Conservation (phyloP, 1,140 invertebrate genomes). For the Achroia grisella region DNA sequence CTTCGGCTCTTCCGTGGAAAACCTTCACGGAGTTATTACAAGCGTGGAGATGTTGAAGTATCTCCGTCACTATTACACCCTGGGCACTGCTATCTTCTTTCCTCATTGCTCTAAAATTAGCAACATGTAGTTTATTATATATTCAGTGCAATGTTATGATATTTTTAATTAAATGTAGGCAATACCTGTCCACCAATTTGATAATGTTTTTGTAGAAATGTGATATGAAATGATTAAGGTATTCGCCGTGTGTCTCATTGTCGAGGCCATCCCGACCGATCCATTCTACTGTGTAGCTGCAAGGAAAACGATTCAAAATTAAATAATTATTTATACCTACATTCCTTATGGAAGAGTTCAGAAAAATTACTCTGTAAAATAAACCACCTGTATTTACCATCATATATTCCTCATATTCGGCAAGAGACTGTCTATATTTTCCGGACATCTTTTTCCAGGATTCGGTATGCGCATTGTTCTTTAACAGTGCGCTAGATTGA, state of each 20-base stretch:
- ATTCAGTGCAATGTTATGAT: too few relatives aligned
- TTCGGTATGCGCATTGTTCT: too few relatives aligned
- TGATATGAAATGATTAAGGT: conserved; percentile 95
- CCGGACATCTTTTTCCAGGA: too few relatives aligned
- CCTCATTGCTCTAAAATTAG: conserved; percentile 84
- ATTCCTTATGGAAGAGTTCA: too few relatives aligned
- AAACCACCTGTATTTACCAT: too few relatives aligned
- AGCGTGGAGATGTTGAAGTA: conserved; percentile 96
- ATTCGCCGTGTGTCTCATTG: conserved; percentile 93
- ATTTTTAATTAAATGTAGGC: too few relatives aligned
- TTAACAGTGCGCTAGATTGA: too few relatives aligned
- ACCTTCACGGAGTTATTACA: conserved; percentile 97
- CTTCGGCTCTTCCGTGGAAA: conserved; percentile 95
- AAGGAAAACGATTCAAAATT: conserved; percentile 11
- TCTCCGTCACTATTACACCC: conserved; percentile 95
- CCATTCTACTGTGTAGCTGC: conserved; percentile 96
- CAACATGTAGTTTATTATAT: too few relatives aligned
- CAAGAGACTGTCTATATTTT: too few relatives aligned
- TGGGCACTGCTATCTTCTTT: conserved; percentile 96
- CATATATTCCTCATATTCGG: too few relatives aligned
- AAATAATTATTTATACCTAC: neutral
- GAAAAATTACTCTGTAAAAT: too few relatives aligned
- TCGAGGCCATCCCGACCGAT: conserved; percentile 96
- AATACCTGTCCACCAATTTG: conserved; percentile 86
- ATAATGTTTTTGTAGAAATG: conserved; percentile 97